Conservation (phyloP, 1,140 invertebrate species). For the Drosophila sechellia region DNA sequence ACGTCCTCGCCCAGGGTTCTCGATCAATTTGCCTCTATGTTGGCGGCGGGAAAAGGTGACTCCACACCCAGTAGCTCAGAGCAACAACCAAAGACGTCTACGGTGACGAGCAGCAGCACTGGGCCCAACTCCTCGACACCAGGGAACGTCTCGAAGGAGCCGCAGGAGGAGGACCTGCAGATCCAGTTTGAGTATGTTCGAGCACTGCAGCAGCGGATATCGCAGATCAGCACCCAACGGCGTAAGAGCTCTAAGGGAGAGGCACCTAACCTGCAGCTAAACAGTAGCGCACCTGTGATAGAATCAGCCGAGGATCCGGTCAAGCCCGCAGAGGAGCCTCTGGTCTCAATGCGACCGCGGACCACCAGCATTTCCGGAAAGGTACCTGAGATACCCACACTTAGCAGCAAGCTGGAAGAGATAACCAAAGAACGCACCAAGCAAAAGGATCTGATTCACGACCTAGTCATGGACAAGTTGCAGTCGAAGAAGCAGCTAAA, state of each 20-base stretch:
- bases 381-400: slow-evolving; percentile 79
- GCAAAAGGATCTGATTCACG: slow-evolving; percentile 90
- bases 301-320: slow-evolving; percentile 44
- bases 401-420: slow-evolving; percentile 86
- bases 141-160: slow-evolving; percentile 50
- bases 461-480: slow-evolving; percentile 91
- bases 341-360: slow-evolving; percentile 45
- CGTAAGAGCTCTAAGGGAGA: slow-evolving; percentile 86
- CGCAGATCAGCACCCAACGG: slow-evolving; percentile 89
- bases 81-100: slow-evolving; percentile 75
- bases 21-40: slow-evolving; percentile 63
- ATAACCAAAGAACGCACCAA: slow-evolving; percentile 88
- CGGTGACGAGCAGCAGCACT: slow-evolving; percentile 53
- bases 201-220: slow-evolving; percentile 88
- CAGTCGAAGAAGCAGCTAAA: slow-evolving; percentile 88
- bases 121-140: slow-evolving; percentile 44
- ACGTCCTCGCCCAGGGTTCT: slow-evolving; percentile 76
- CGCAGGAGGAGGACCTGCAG: slow-evolving; percentile 59
- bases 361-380: slow-evolving; percentile 67
- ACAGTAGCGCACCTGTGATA: slow-evolving; percentile 79
- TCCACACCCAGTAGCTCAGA: slow-evolving; percentile 80
- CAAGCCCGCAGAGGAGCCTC: slow-evolving; percentile 9
- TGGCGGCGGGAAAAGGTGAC: slow-evolving; percentile 56
- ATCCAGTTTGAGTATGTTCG: slow-evolving; percentile 87
- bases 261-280: slow-evolving; percentile 64